phyloP scores from a whole-genome alignment of 2,888 invertebrate genomes.

The Stratiomys singularior region DNA sequence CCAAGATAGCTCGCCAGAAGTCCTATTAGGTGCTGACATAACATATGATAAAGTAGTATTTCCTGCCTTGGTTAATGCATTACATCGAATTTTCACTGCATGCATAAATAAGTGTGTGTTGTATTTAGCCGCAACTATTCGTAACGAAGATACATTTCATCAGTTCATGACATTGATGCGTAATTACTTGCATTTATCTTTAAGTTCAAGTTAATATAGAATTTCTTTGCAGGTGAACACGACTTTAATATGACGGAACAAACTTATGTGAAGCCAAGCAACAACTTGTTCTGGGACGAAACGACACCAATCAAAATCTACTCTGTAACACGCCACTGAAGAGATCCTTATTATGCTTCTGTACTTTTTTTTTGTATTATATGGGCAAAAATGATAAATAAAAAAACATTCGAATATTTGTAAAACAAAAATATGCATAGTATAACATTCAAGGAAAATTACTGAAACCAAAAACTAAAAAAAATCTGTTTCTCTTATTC shows the following conservation, averaged over 20 bases:
- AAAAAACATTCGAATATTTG: no score
- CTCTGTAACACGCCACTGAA: no score
- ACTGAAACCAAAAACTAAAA: no score
- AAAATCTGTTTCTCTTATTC: no score
- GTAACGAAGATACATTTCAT: conserved; percentile 73
- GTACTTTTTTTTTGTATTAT: no score
- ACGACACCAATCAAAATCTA: conserved; percentile 34
- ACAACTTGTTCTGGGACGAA: conserved; percentile 41
- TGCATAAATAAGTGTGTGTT: conserved; percentile 61
- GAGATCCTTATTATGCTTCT: no score
- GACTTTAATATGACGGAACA: not conserved
- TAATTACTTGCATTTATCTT: conserved; percentile 59
- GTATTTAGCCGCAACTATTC: conserved; percentile 71
- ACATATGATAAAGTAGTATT: conserved; percentile 71
- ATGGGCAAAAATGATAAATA: no score
- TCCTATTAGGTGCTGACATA: conserved; percentile 72
- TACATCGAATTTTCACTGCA: conserved; percentile 64
- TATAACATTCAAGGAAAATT: no score
- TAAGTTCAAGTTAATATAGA: not conserved
- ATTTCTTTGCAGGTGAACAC: not conserved
- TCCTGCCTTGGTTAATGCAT: conserved; percentile 64
- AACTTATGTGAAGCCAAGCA: not conserved
- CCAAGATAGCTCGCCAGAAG: conserved; percentile 62
- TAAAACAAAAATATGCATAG: no score
- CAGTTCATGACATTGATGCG: conserved; percentile 70